Percentiles rank a stretch among this genome's conserved stretches.
phyloP scores from a whole-genome alignment of 2,888 invertebrate species.

The Xylophagus ater region DNA sequence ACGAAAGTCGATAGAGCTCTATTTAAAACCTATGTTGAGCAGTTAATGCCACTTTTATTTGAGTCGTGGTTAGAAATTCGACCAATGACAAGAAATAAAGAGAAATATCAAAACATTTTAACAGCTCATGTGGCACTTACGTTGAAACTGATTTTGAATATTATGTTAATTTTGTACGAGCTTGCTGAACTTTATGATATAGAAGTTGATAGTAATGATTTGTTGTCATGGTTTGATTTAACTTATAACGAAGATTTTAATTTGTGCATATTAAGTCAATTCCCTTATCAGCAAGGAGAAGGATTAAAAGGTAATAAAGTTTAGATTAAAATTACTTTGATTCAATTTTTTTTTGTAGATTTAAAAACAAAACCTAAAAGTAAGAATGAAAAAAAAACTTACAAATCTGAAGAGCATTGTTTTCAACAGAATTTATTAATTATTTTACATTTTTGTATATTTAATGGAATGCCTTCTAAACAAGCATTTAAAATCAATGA shows the following conservation, averaged over 20 bases:
- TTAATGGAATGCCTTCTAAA: constrained; percentile 25
- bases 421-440: constrained; percentile 45
- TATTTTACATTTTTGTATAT: constrained; percentile 42
- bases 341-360: constrained; percentile 5
- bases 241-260: constrained; percentile 45
- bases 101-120: constrained; percentile 28
- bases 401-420: constrained; percentile 38
- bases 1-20: constrained; percentile 36
- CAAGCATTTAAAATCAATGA: constrained; percentile 12
- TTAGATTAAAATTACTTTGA: background rate
- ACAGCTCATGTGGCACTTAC: constrained; percentile 52
- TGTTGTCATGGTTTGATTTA: constrained; percentile 43
- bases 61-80: constrained; percentile 78
- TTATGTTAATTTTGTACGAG: constrained; percentile 50
- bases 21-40: constrained; percentile 50
- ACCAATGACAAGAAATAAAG: constrained; percentile 44
- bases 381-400: constrained; percentile 37
- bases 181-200: constrained; percentile 34
- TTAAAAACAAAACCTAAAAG: constrained; percentile 35
- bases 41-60: constrained; percentile 63
- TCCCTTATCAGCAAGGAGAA: constrained; percentile 30
- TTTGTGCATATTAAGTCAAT: constrained; percentile 43
- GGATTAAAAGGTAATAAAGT: constrained; percentile 1
- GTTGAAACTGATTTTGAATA: constrained; percentile 50
- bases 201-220: constrained; percentile 30